Percentiles rank a stretch among this genome's conserved stretches.
phyloP scores from a whole-genome alignment of 2,113 vertebrate species.

The Ginglymostoma cirratum region DNA sequence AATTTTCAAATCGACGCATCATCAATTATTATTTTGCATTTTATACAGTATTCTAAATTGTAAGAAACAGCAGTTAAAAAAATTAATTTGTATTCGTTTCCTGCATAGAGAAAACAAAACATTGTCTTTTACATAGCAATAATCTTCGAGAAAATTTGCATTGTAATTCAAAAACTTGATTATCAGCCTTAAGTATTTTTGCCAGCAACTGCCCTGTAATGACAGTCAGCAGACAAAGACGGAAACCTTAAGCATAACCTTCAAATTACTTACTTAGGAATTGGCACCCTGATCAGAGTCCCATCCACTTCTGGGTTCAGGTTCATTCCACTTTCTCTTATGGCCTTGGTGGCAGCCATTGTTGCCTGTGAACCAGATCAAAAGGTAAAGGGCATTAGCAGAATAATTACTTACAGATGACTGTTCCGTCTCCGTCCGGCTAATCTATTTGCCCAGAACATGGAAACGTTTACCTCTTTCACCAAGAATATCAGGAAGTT shows the following conservation, averaged over 20 bases:
- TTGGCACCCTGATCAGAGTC: conserved; percentile 78
- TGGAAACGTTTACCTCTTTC: conserved; percentile 75
- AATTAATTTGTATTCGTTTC: conserved; percentile 1
- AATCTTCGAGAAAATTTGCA: background rate
- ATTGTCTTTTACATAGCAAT: background rate
- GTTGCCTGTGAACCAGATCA: conserved; percentile 74
- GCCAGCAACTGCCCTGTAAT: conserved; percentile 29
- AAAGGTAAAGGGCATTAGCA: conserved; percentile 67
- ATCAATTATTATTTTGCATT: background rate
- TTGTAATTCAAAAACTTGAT: background rate
- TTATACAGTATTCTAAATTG: background rate
- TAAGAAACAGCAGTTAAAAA: background rate
- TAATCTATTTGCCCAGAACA: conserved; percentile 68
- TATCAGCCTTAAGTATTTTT: conserved; percentile 20
- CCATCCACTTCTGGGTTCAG: conserved; percentile 92
- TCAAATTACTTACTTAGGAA: conserved; percentile 78
- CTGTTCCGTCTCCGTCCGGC: conserved; percentile 63
- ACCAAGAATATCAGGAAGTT: conserved; percentile 69
- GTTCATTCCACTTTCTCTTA: conserved; percentile 91
- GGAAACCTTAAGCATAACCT: conserved; percentile 25
- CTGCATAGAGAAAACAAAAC: background rate
- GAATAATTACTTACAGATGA: conserved; percentile 78
- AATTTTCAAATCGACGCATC: background rate
- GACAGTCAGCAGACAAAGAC: conserved; percentile 16
- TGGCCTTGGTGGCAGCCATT: conserved; percentile 73